These are phyloP conservation scores for Nibea coibor DNA, from an alignment of 2,113 vertebrate species.

Conservation along the genomic window DNA sequence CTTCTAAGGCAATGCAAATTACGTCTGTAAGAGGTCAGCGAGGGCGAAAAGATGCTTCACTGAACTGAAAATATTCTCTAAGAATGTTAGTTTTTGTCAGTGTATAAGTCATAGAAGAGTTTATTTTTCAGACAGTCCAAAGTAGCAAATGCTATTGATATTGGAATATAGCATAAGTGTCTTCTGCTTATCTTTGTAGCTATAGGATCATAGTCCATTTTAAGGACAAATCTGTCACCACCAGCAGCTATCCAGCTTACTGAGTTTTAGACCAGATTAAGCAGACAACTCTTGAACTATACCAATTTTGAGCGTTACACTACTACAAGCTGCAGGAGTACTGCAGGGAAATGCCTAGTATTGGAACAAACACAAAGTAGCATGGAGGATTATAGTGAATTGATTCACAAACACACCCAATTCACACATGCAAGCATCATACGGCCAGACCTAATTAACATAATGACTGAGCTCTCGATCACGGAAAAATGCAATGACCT, in stretches of 20 bases:
- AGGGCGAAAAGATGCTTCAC: background rate
- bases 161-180: background rate
- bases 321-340: background rate
- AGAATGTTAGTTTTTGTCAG: background rate
- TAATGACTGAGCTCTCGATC: slow-evolving; percentile 60
- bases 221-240: background rate
- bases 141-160: background rate
- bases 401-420: background rate
- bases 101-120: background rate
- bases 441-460: slow-evolving; percentile 60
- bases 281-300: background rate
- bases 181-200: background rate
- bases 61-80: slow-evolving; percentile 9
- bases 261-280: background rate
- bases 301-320: background rate
- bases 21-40: slow-evolving; percentile 4
- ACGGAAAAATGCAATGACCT: slow-evolving; percentile 47
- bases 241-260: background rate
- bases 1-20: slow-evolving; percentile 14
- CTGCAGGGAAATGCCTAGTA: background rate
- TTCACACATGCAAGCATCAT: slow-evolving; percentile 35
- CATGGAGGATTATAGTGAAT: slow-evolving; percentile 10
- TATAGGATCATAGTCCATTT: background rate
- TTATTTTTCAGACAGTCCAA: background rate
- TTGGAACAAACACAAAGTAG: slow-evolving; percentile 15